Base-by-base conservation (phyloP, 2,888 invertebrate genomes). In the Acanthacorydalis orientalis region DNA sequence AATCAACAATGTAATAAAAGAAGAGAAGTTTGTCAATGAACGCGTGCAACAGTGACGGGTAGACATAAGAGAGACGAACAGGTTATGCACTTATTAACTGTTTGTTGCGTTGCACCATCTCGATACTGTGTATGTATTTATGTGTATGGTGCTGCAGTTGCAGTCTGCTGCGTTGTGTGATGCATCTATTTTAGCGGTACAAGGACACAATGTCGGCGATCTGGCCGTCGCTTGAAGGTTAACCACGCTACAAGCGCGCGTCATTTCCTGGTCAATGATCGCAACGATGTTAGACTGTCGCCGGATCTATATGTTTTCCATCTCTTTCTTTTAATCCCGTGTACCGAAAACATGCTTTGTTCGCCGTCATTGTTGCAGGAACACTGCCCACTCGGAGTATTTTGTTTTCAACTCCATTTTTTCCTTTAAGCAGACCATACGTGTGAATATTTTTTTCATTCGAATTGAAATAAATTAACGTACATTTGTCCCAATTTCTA, bases 201-300 rank as follows among this genome's bases (percentile, higher is more conserved):
- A 47, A 47, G 47, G 47, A 47, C 47, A 47, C 38, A 38, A 33
- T 43, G 44, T 44, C 49, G 46, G 45, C 46, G 40, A 51, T 50
- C 49, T 54, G 50, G 52, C 49, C 47, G 50, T 52, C 51, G 51
- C 31, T 52, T 54, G 52, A 52, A 52, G 55, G 53, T 53, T 52
- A 54, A 54, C 50, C 51, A 50, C 51, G 31, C 34, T 31, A 44
- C 49, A 38, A 44, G 34, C 49, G 47, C 48, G 49, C 57, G 55
- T 57, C 57, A 56, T 58, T 57, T 57, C 57, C 58, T 58, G 58
- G 58, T 57, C 57, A 58, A 58, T 53, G 58, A 56, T 57, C 58
- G 56, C 55, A 32, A 38, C 38, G 12, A n/a, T 41, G 23, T 42
- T 23, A 14, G n/a, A n/a, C 46, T 47, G 31, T 43, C 46, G 35